Evolutionary conservation across 2,888 invertebrate species (phyloP), one percentile per base, ranked within the genome.

Genomic region (Apodemia zela): DNA sequence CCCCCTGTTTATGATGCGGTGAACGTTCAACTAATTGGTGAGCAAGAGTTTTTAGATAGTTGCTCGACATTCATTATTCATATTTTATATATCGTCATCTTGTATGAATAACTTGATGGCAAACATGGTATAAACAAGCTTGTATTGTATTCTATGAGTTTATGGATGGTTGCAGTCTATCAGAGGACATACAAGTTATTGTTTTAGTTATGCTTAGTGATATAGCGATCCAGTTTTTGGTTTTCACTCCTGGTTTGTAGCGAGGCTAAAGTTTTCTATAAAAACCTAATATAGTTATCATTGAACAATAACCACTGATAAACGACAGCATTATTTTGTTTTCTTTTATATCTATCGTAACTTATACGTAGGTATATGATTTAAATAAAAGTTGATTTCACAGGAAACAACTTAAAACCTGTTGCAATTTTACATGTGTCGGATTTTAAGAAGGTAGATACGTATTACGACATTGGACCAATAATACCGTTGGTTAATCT

Each of bases 31-130:
- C 18, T 58, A 63, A 59, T 63, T 63, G 42, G 18, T 29, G 59
- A 45, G 33, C 58, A 59, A 29, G 61, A 61, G 51, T 62, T 59
- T 45, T 18, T 58, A 33, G 25, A 47, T 42, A 58, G 42, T 57
- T 57, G 51, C 57, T 35, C 21, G 18, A 47, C 45, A 45, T 47
- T 21, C 63, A 66, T 63, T 67, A 45, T 66, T 60, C 61, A 63
- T 69, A 54, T 45, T 5, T 45, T 38, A 11, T 45, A 6, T n/a
- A 45, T 45, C n/a, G 45, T 1, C n/a, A 45, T 45, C 15, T 45
- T 45, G 45, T 45, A 45, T 45, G 45, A 45, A 45, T 15, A 38
- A 38, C 38, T 45, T 45, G 45, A 45, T n/a, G n/a, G n/a, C 45
- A 45, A 45, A 45, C 6, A 3, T 45, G 11, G 45, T 45, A 6